phyloP scores from a whole-genome alignment of 2,888 invertebrate species.

The Subacronicta megacephala region DNA sequence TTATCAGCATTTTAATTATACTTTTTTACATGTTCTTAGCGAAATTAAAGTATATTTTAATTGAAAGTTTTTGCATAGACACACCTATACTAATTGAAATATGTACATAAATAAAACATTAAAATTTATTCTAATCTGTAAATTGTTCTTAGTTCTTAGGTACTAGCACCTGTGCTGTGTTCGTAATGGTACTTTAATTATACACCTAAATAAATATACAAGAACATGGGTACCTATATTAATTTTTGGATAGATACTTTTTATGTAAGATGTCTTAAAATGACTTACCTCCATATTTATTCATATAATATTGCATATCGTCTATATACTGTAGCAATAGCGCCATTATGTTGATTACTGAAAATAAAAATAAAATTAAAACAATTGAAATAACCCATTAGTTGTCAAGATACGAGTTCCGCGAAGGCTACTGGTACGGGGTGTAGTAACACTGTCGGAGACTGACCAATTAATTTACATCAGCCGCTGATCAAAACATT shows the following conservation, averaged over 20 bases:
- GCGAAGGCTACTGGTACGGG: constrained; percentile 15
- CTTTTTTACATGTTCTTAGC: no score
- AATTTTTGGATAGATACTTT: neutral
- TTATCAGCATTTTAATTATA: no score
- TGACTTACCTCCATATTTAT: constrained; percentile 95
- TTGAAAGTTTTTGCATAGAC: no score
- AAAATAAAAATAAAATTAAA: constrained; percentile 68
- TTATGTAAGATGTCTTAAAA: constrained; percentile 19
- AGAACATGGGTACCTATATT: constrained; percentile 11
- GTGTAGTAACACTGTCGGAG: constrained; percentile 19
- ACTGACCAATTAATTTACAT: constrained; percentile 28
- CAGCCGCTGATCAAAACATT: constrained; percentile 36
- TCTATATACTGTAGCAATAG: constrained; percentile 94
- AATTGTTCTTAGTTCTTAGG: no score
- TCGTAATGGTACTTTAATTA: no score
- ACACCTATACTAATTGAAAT: no score
- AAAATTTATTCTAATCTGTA: no score
- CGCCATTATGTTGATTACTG: constrained; percentile 92
- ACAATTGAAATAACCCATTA: constrained; percentile 56
- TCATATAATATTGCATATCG: constrained; percentile 94
- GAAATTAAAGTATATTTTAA: no score
- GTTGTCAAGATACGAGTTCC: constrained; percentile 45
- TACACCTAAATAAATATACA: neutral
- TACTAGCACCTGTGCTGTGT: no score
- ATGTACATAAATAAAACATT: no score